A percentile compares a stretch with the other conserved stretches of the same genome.
These are phyloP conservation scores for Dendroctonus valens DNA, from an alignment of 1,140 invertebrate species.

Conservation along the genomic window DNA sequence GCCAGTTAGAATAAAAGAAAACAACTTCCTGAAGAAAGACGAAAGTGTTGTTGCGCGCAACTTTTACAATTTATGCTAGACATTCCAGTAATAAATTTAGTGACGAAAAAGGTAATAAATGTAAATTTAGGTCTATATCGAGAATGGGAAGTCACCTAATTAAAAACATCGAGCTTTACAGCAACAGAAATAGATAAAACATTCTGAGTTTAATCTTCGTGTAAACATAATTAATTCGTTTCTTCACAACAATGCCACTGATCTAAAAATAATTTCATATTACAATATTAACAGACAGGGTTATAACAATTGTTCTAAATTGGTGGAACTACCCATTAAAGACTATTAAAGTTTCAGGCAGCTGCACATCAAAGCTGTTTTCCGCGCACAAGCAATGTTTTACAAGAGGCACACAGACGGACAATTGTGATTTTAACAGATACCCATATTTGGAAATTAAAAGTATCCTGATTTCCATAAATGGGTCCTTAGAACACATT, in stretches of 20 bases:
- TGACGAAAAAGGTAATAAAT: not conserved
- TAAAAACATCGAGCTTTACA: too few species aligned
- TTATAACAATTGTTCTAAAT: too few species aligned
- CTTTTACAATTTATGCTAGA: conserved; percentile 19
- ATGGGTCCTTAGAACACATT: conserved; percentile 1
- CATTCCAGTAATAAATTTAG: not conserved
- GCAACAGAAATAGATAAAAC: too few species aligned
- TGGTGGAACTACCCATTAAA: too few species aligned
- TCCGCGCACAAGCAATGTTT: not conserved
- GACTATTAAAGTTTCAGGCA: too few species aligned
- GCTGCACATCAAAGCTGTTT: too few species aligned
- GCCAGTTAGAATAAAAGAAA: conserved; percentile 21
- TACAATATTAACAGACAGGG: too few species aligned
- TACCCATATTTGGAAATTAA: conserved; percentile 17
- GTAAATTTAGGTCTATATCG: not conserved
- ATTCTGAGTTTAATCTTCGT: too few species aligned
- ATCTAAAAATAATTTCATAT: too few species aligned
- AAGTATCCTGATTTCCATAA: conserved; percentile 10
- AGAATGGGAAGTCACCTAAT: too few species aligned
- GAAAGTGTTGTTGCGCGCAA: conserved; percentile 15
- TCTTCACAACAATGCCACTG: too few species aligned
- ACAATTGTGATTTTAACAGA: not conserved
- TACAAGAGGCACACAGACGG: not conserved
- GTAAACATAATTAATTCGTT: too few species aligned
- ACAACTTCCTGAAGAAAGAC: conserved; percentile 5